Conservation (phyloP, 1,140 invertebrate genomes). For the Matsumurasca onukii region DNA sequence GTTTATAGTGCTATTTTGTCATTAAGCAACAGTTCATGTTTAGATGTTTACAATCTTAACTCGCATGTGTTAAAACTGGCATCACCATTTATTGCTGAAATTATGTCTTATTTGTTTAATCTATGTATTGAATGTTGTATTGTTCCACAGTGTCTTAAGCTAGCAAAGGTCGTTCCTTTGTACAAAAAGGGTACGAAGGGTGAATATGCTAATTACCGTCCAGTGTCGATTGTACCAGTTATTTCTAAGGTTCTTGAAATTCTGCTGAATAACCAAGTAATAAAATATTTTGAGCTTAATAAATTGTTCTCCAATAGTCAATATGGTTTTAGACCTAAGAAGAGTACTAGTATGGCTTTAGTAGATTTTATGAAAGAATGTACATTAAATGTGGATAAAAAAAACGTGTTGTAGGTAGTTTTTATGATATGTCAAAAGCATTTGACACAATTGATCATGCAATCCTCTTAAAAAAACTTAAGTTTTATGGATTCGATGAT, state of each 20-base stretch:
- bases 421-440: slow-evolving; percentile 15
- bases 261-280: slow-evolving; percentile 8
- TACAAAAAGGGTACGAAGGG: slow-evolving; percentile 2
- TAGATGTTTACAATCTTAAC: not conserved
- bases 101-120: slow-evolving; percentile 6
- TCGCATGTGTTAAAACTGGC: slow-evolving; percentile 1
- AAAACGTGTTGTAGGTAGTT: slow-evolving; percentile 3
- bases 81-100: slow-evolving; percentile 7
- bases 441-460: not conserved
- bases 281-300: slow-evolving; percentile 10
- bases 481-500: slow-evolving; percentile 12
- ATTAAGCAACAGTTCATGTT: not conserved
- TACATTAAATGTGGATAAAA: not conserved
- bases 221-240: slow-evolving; percentile 16
- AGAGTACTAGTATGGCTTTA: slow-evolving; percentile 9
- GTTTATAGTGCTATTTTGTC: slow-evolving; percentile 2
- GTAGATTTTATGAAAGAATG: slow-evolving; percentile 14
- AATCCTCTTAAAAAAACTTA: not conserved
- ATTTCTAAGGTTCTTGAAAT: slow-evolving; percentile 13
- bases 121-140: slow-evolving; percentile 15
- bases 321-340: slow-evolving; percentile 7
- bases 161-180: slow-evolving; percentile 6
- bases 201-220: slow-evolving; percentile 9
- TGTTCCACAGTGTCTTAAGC: slow-evolving; percentile 1
- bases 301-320: slow-evolving; percentile 4